Percentiles rank a stretch among this genome's conserved stretches.
Conservation (phyloP, 2,113 vertebrate species). For the Siphamia tubifer region DNA sequence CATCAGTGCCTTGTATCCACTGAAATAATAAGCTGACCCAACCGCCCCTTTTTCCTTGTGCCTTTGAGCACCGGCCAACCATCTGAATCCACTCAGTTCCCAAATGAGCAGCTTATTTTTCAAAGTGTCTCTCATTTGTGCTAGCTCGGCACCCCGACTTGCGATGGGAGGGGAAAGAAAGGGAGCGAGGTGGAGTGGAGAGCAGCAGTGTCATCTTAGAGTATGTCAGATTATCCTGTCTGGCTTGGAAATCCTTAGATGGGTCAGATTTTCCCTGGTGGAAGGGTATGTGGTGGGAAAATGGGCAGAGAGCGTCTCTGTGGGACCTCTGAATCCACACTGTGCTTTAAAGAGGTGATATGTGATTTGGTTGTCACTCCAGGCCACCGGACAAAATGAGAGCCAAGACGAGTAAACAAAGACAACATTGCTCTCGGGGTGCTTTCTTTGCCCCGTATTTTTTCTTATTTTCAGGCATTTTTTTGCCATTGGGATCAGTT, state of each 20-base stretch:
- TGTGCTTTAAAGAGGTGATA: slow-evolving; percentile 22
- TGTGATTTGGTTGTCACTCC: slow-evolving; percentile 41
- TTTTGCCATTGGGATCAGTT: neutral
- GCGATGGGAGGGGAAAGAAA: slow-evolving; percentile 32
- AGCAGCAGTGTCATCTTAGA: slow-evolving; percentile 61
- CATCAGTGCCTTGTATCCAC: slow-evolving; percentile 62
- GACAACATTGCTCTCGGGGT: neutral
- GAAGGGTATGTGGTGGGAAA: slow-evolving; percentile 59
- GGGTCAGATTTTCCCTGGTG: slow-evolving; percentile 67
- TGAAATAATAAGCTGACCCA: slow-evolving; percentile 75
- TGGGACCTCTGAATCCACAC: slow-evolving; percentile 29
- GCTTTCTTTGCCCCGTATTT: neutral
- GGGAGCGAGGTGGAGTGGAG: slow-evolving; percentile 16
- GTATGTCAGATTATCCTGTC: slow-evolving; percentile 71
- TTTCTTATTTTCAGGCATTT: neutral
- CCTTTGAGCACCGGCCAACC: slow-evolving; percentile 75
- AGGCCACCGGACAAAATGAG: slow-evolving; percentile 13
- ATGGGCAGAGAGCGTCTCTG: slow-evolving; percentile 35
- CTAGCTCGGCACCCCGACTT: slow-evolving; percentile 57
- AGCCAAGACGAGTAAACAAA: neutral
- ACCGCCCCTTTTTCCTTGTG: slow-evolving; percentile 31
- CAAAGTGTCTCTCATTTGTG: slow-evolving; percentile 73
- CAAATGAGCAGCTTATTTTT: slow-evolving; percentile 76
- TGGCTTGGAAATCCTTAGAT: slow-evolving; percentile 59
- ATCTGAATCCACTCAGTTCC: slow-evolving; percentile 78